Conservation (phyloP, 2,888 invertebrate genomes). For the Dryococelus australis region DNA sequence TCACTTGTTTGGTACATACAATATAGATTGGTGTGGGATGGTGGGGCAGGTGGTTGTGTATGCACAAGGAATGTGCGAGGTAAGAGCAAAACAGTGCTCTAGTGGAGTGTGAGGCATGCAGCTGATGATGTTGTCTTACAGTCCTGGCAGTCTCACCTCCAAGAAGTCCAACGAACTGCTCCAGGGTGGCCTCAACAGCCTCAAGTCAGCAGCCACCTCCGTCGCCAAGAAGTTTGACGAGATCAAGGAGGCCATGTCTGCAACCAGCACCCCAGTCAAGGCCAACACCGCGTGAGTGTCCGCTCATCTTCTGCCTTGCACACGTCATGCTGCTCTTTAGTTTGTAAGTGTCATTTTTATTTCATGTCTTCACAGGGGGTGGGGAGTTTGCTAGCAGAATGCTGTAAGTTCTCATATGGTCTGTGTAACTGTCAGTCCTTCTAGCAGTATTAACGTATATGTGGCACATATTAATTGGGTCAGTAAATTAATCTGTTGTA, state of each 20-base stretch:
- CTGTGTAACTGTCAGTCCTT: too few species aligned
- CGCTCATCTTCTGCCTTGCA: background rate
- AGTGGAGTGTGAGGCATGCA: background rate
- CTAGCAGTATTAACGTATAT: too few species aligned
- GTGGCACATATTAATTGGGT: too few species aligned
- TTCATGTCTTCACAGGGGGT: too few species aligned
- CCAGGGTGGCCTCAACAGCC: constrained; percentile 84
- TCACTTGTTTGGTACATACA: too few species aligned
- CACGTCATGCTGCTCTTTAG: background rate
- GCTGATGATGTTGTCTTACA: constrained; percentile 56
- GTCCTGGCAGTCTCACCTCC: constrained; percentile 82
- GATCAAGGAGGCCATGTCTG: constrained; percentile 89
- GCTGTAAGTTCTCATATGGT: too few species aligned
- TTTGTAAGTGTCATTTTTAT: background rate
- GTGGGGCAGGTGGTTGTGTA: too few species aligned
- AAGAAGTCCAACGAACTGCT: constrained; percentile 89
- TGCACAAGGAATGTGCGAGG: too few species aligned
- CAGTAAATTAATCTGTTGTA: too few species aligned
- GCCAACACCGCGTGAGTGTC: constrained; percentile 54
- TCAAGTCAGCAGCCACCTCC: constrained; percentile 85
- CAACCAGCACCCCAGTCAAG: constrained; percentile 86
- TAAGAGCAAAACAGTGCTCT: too few species aligned
- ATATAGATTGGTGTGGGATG: too few species aligned
- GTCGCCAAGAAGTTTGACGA: constrained; percentile 90
- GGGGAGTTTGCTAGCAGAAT: too few species aligned